Evolutionary conservation across 2,888 invertebrate species (phyloP), one percentile per base, ranked within the genome.

Genomic region (Calameuta pallipes): DNA sequence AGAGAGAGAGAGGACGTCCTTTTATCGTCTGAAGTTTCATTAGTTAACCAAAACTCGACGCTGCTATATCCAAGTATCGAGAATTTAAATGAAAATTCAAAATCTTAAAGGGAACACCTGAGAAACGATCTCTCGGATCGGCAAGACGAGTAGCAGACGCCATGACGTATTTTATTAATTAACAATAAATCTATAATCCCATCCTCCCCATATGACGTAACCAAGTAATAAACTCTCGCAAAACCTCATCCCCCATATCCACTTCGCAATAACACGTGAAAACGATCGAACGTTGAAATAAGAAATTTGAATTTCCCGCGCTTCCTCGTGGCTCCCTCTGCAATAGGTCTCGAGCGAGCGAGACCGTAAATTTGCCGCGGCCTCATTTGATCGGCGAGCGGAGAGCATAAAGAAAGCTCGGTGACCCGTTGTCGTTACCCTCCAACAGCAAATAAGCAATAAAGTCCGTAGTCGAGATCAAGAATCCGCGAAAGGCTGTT

Each of bases 401-500:
- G 2, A 9, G 15, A 56, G 56, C 23, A 23, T 56, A 56, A 56
- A 56, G 56, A 56, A 56, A 56, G 23, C 56, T 23, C 56, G 9
- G 23, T 23, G 6, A 23, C 56, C 56, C 56, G 23, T 56, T 9
- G 56, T 56, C 56, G 23, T 56, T 23, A 56, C 56, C 56, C 23
- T 15, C 56, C 56, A 23, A 6, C 31, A 31, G 71, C 6, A 71
- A 71, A 33, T 33, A 33, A 71, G 33, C 33, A 33, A 71, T 71
- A 71, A 71, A 31, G 71, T 6, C 31, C 71, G 71, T 13, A 33
- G 71, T 31, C 71, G 71, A 33, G 71, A 71, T 71, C 71, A 33
- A 71, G 71, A 33, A 33, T 71, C 33, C 71, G 31, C 71, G 71
- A 71, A 71, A 33, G 71, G 71, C 31, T 71, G 33, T 71, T 33